These are phyloP conservation scores for Python bivittatus DNA, from an alignment of 2,113 vertebrate genomes.

Conservation along the genomic window DNA sequence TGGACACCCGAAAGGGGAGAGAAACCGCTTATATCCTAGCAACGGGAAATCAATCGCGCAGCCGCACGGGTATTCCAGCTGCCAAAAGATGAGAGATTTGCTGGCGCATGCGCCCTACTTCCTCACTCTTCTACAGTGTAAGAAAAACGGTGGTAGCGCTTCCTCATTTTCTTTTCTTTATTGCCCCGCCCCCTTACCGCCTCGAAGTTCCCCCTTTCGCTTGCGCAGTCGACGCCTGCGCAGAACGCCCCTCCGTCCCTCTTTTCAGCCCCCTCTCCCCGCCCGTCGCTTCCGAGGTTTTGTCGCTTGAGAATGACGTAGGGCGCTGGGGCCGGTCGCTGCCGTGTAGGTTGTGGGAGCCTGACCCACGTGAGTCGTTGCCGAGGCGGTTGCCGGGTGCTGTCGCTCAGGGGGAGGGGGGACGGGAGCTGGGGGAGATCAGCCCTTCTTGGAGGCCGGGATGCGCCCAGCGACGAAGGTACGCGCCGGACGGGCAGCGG, in stretches of 20 bases:
- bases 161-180: background rate
- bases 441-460: conserved; percentile 8
- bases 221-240: background rate
- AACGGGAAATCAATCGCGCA: background rate
- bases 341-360: conserved; percentile 1
- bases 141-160: background rate
- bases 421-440: background rate
- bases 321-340: conserved; percentile 3
- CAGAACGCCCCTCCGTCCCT: background rate
- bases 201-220: background rate
- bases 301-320: background rate
- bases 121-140: accelerated
- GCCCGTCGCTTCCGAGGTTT: background rate
- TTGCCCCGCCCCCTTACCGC: background rate
- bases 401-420: background rate
- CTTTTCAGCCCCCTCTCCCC: background rate
- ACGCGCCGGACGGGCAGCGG: background rate
- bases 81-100: background rate
- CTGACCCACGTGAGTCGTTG: conserved; percentile 23
- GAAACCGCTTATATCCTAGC: background rate
- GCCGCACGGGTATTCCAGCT: background rate
- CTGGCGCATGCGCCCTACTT: conserved; percentile 12
- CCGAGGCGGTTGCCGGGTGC: background rate
- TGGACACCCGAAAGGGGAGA: accelerated
- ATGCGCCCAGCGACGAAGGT: conserved; percentile 27